Evolutionary conservation across 2,888 invertebrate genomes (phyloP), one percentile per base, ranked within the genome.

Genomic region (Callimorpha dominula): DNA sequence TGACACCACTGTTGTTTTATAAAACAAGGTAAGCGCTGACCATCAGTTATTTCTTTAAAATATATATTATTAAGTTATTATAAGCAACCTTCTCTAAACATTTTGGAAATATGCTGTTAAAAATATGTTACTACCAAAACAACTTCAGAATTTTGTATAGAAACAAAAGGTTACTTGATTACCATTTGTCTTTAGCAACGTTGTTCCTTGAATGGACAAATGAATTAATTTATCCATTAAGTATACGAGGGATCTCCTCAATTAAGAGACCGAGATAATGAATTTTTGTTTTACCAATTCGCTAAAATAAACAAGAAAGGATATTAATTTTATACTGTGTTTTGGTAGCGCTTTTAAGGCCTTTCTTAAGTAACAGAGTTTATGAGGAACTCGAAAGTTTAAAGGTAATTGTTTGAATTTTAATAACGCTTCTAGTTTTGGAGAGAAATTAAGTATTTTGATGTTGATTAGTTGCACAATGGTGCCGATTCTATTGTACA

Each of bases 281-380:
- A 81, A 78, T 81, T 80, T 81, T 80, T 81, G 77, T 81, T 77
- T 75, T 66, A 76, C 69, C 72, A 84, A 80, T 81, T 81, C 73
- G 70, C 67, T 62, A 69, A 70, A 77, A 74, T 78, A 80, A 82
- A 77, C 82, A 78, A 70, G 75, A 78, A 70, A 57, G 71, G 73
- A 69, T 78, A 75, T 81, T 81, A 71, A 78, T 78, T 83, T 81
- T 74, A 65, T 71, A 68, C 77, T 73, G 73, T 84, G 73, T 84
- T 84, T 80, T 70, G 62, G 70, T 73, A 78, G 68, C 64, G 74
- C 70, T 73, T 79, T 80, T 74, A 80, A 80, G 75, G 73, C 68
- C 65, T 75, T 74, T 72, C 74, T 78, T 78, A 65, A 69, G 54
- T 67, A 40, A 65, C 71, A 40, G 42, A 71, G 43, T 79, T 76